phyloP scores from a whole-genome alignment of 2,113 vertebrate species.

The Theristicus caerulescens region DNA sequence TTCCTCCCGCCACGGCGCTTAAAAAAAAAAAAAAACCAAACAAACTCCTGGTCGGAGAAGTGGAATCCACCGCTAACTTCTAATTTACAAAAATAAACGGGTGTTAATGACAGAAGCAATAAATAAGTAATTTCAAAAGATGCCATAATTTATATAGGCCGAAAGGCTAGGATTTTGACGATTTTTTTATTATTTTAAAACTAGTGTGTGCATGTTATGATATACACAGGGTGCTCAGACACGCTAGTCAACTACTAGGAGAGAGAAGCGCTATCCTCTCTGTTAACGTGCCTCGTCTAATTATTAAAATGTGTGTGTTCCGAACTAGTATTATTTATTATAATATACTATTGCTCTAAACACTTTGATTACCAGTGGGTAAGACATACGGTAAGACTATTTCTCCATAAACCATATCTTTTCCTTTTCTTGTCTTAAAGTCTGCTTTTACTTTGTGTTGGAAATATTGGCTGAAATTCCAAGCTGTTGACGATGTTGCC shows the following conservation, averaged over 20 bases:
- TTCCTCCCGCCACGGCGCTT: not conserved
- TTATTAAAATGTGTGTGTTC: conserved; percentile 52
- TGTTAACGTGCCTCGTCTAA: conserved; percentile 52
- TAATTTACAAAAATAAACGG: conserved; percentile 46
- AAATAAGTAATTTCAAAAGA: conserved; percentile 64
- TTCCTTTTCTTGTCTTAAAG: not conserved
- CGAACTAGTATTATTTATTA: conserved; percentile 74
- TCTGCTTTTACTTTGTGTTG: conserved; percentile 36
- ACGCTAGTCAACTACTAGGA: conserved; percentile 53
- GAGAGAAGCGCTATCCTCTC: conserved; percentile 29
- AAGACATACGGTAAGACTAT: not conserved
- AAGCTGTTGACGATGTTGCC: conserved; percentile 30
- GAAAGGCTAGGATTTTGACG: conserved; percentile 8
- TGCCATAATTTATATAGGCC: conserved; percentile 65
- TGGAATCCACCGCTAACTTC: not conserved
- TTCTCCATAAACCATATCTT: not conserved
- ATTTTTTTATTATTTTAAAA: not conserved
- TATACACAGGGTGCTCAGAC: conserved; percentile 47
- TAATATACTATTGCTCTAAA: conserved; percentile 55
- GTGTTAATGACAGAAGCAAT: conserved; percentile 69
- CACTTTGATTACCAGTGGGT: conserved; percentile 26
- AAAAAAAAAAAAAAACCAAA: not conserved
- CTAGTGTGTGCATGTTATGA: conserved; percentile 2
- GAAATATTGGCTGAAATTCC: conserved; percentile 13
- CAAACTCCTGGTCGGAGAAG: not conserved